Base-by-base conservation (phyloP, 2,113 vertebrate genomes). In the Accipiter virgatus region DNA sequence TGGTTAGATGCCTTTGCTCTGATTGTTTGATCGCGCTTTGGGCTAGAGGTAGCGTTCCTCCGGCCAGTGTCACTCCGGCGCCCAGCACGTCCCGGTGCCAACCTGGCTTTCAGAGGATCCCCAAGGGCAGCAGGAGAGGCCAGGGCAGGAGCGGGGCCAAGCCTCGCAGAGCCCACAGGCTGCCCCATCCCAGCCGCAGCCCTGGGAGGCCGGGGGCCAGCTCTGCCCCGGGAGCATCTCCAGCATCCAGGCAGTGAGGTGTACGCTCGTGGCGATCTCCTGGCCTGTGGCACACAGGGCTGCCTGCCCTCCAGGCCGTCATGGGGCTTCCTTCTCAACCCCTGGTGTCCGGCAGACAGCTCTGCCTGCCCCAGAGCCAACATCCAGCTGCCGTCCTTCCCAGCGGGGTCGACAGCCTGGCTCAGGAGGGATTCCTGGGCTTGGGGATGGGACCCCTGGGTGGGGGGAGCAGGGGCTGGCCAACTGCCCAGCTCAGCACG, bases 1-100 rank as follows among this genome's bases (percentile, higher is more conserved):
- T 98, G 98, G 96, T 93, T 86, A 95, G 86, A 86, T 98, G 98
- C 98, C 97, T 98, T 93, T 91, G 97, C 98, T 98, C 97, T 62
- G 98, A 96, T 88, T 96, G 97, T 98, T 98, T 97, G 95, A 96
- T 96, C 94, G 23, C 25, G 31, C 97, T 96, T 70, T 9, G 95
- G 92, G 97, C 97, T 97, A 93, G 98, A 98, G 98, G 98, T 98
- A 97, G 70, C 7, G 38, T 82, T 97, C 87, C 97, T 97, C 84
- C 5, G 36, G 96, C 95, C 95, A 63, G 11, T 95, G 97, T 92
- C 92, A 23, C 95, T 43, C 78, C 1, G 20, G 93, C 48, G 25
- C 97, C 86, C 58, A 31, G 68, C 61, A 7, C 73, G 4, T 59
- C 95, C 95, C 6, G 0, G 18, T 89, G 83, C 94, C 94, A 96